Percentiles rank a stretch among this genome's conserved stretches.
Evolutionary conservation across 92 coral and sea anemone genomes (phyloP).

Genomic region (Anthopleura xanthogrammica): DNA sequence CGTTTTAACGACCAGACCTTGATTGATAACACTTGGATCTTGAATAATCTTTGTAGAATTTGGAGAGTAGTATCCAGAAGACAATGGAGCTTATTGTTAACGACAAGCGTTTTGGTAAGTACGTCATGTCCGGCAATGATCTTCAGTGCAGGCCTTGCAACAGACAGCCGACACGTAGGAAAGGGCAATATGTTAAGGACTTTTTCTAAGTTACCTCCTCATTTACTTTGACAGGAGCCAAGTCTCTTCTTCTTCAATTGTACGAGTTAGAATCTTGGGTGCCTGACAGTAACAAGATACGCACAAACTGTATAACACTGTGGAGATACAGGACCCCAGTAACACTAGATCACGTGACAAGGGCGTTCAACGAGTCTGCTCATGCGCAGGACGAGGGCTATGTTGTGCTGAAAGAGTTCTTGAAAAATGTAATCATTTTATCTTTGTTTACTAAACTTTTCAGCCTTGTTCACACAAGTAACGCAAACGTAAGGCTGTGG

Average conservation of each 20-base stretch:
- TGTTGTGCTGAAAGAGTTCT: slow-evolving; percentile 50
- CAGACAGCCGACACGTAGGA: too few relatives aligned
- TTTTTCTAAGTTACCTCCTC: too few relatives aligned
- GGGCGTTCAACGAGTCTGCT: slow-evolving; percentile 52
- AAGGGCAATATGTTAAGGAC: too few relatives aligned
- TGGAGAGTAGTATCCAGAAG: slow-evolving; percentile 5
- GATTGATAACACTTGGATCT: too few relatives aligned
- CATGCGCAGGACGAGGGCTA: slow-evolving; percentile 30
- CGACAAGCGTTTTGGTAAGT: slow-evolving; percentile 37
- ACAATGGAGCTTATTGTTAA: slow-evolving; percentile 8
- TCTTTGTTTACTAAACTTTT: neutral
- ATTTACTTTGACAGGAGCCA: slow-evolving; percentile 35
- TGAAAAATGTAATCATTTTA: slow-evolving; percentile 46
- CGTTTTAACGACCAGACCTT: too few relatives aligned
- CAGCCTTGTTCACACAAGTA: neutral
- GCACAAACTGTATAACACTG: slow-evolving; percentile 38
- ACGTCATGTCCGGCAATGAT: too few relatives aligned
- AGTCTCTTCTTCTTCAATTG: slow-evolving; percentile 59
- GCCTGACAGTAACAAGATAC: slow-evolving; percentile 35
- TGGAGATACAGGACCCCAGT: slow-evolving; percentile 72
- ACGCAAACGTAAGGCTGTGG: too few relatives aligned
- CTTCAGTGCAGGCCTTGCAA: too few relatives aligned
- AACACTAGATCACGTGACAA: slow-evolving; percentile 59
- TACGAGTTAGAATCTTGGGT: slow-evolving; percentile 57
- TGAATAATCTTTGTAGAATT: slow-evolving; percentile 8